These are phyloP conservation scores for Monoplex corrugatus DNA, from an alignment of 2,888 invertebrate genomes.

Conservation along the genomic window DNA sequence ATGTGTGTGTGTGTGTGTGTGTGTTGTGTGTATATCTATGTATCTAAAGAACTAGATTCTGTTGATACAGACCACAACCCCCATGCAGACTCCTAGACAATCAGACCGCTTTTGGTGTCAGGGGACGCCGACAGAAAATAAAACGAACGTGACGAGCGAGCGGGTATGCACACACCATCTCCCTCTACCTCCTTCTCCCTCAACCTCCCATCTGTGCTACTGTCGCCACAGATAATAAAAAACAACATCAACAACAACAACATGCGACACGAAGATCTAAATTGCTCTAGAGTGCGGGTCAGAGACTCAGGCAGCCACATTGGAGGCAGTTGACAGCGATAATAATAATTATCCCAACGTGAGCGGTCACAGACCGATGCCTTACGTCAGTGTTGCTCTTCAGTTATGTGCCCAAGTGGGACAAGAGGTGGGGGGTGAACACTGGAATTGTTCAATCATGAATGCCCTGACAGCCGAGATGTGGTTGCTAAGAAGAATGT, in stretches of 20 bases:
- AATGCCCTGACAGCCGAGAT: too few relatives aligned
- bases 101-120: neutral
- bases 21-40: too few relatives aligned
- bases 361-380: neutral
- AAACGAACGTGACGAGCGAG: neutral
- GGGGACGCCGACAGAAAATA: neutral
- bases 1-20: too few relatives aligned
- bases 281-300: constrained; percentile 20
- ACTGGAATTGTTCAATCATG: too few relatives aligned
- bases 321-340: constrained; percentile 17
- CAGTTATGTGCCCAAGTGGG: neutral
- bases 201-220: neutral
- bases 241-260: too few relatives aligned
- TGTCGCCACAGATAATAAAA: neutral
- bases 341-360: neutral
- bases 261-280: constrained; percentile 36
- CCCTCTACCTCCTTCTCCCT: too few relatives aligned
- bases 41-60: too few relatives aligned
- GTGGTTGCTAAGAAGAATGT: too few relatives aligned
- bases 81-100: neutral
- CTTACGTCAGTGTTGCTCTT: constrained; percentile 1
- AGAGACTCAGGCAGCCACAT: neutral
- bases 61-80: too few relatives aligned
- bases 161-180: neutral
- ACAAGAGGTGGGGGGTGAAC: too few relatives aligned